phyloP scores from a whole-genome alignment of 2,113 vertebrate genomes.

The Eublepharis macularius region DNA sequence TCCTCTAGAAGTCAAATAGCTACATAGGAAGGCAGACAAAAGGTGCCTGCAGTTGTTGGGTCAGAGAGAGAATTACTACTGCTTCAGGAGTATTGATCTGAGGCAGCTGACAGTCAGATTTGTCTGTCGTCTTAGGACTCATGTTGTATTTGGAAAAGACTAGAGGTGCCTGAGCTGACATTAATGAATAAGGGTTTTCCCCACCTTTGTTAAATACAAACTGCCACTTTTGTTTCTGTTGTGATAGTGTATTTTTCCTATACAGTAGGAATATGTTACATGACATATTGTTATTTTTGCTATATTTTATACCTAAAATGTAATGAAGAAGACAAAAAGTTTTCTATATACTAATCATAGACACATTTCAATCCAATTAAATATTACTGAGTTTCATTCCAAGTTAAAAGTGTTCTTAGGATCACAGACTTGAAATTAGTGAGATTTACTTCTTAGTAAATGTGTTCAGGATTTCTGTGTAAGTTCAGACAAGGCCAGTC shows the following conservation, averaged over 20 bases:
- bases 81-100: slow-evolving; percentile 39
- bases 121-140: slow-evolving; percentile 35
- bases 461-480: background rate
- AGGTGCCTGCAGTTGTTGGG: slow-evolving; percentile 16
- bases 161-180: slow-evolving; percentile 13
- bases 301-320: slow-evolving; percentile 10
- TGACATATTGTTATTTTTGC: slow-evolving; percentile 1
- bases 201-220: slow-evolving; percentile 32
- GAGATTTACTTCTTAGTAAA: background rate
- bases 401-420: slow-evolving; percentile 15
- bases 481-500: slow-evolving; percentile 70
- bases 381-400: background rate
- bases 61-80: slow-evolving; percentile 15
- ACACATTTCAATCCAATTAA: background rate
- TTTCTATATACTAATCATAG: background rate
- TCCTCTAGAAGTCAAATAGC: slow-evolving; percentile 24
- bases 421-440: background rate
- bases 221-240: slow-evolving; percentile 17
- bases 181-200: slow-evolving; percentile 8
- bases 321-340: slow-evolving; percentile 19
- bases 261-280: slow-evolving; percentile 11
- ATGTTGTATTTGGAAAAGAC: slow-evolving; percentile 43
- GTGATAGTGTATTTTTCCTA: slow-evolving; percentile 35
- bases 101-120: slow-evolving; percentile 43
- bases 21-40: slow-evolving; percentile 28